Base-by-base conservation (phyloP, 2,113 vertebrate species). In the Cyprichromis sp. region DNA sequence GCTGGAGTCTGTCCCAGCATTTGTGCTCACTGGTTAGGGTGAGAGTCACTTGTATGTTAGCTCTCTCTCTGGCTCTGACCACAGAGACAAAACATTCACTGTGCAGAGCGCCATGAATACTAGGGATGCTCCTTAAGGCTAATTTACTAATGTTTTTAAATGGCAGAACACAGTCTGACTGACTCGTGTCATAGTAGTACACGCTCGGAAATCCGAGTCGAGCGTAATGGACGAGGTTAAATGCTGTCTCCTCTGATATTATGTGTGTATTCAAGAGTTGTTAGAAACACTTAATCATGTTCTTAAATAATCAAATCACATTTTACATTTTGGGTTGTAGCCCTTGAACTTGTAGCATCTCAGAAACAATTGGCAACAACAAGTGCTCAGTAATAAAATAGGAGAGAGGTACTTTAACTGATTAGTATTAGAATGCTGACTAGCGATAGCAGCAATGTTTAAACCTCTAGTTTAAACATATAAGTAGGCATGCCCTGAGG, bases 371-470 rank as follows among this genome's bases (percentile, higher is more conserved):
- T 1, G 9, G 24, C 16, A 76, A 50, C 24, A 38, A 5, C 19
- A 66, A 47, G 71, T 50, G 71, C 1, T 76, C 42, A 31, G 42
- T 50, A 76, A 50, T 76, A 76, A 76, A 47, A 76, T 50, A 29
- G 14, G 71, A 76, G 16, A 29, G 6, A 50, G 9, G 42, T 76
- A 19, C 24, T 50, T 76, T 11, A 47, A 29, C 71, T 29, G 24
- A 0, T 17, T 31, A 76, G 16, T 0, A 42, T 71, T 9, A 1
- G 38, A 73, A 42, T 45, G n/a, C 14, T 14, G 8, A 42, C 36
- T 42, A 24, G 12, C 1, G 1, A 76, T 16, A 47, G 24, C 71
- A 50, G 9, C 71, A 1, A 47, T 17, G 1, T 76, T 76, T 47
- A 47, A 73, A 26, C 21, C 13, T 73, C 21, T 45, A 2, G 40